Evolutionary conservation across 2,888 invertebrate species (phyloP), one percentile per base, ranked within the genome.

Genomic region (Nycteola revayana): DNA sequence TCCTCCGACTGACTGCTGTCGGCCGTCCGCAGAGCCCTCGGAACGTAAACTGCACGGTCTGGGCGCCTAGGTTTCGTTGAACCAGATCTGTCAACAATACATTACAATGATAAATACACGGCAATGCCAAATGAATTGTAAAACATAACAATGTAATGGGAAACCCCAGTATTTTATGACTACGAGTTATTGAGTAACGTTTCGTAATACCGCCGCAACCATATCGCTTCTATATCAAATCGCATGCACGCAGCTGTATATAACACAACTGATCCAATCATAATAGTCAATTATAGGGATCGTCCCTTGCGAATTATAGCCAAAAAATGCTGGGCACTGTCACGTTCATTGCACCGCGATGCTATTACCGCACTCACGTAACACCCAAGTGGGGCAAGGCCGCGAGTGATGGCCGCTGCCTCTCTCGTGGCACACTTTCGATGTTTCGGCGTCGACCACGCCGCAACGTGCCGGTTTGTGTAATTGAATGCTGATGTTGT

Each of bases 1-100:
- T 77, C 78, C 18, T 74, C 72, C 3, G 52, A 28, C 3, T 50
- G 32, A 21, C 44, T 61, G 31, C 36, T 53, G 26, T 80, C 75
- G n/a, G 79, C 66, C 11, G 71, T 60, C 39, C 93, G 90, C 43
- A 93, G 87, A 42, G 93, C 93, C 65, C 93, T 90, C 41, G 95
- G 95, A 42, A 95, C 93, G 86, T 95, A 95, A 30, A 95, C 92
- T 9, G 94, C 94, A 23, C 93, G 91, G 75, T 95, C 95, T 28
- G 95, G 95, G 50, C 94, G 91, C 37, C 92, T 91, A 25, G 86
- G 85, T 55, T 75, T 86, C 26, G 78, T 62, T 32, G 86, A 73
- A 32, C 77, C 79, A 49, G 83, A 73, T 67, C 84, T 85, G 72
- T 24, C 26, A 45, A 66, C 57, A 65, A 64, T 49, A 36, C 30